Base-by-base conservation (phyloP, 2,888 invertebrate species). In the Drosophila barbarae region DNA sequence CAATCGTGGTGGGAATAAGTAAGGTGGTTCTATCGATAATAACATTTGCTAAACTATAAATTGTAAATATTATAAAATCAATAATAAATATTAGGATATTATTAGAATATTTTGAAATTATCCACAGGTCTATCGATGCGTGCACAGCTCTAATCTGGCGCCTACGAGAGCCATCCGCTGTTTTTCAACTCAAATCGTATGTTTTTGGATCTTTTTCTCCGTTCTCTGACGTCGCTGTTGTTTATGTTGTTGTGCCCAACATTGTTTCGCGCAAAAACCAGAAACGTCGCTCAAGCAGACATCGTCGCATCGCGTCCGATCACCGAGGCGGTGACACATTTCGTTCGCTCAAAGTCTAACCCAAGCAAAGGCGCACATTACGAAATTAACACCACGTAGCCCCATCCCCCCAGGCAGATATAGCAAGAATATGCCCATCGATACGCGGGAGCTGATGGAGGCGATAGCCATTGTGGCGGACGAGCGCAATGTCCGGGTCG, bases 381-480 rank as follows among this genome's bases (percentile, higher is more conserved):
- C 52, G 63, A 64, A 64, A 64, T 64, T 39, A 12, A 32, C 15
- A 35, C 50, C 63, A 63, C 64, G 63, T 63, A 44, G 50, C 42
- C 32, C 18, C 18, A 18, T 1, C 18, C 18, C 18, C 18, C 18
- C 32, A 56, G 5, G 32, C 23, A 42, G 42, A 42, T n/a, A 26
- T 1, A n/a, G 10, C 1, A 13, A 21, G 21, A 89, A 89, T 89
- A 89, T 89, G 89, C 87, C 88, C 2, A 72, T 89, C 5, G 82
- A 89, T 63, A 83, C 82, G 9, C 74, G 82, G 34, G 89, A 89
- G 60, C 60, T 90, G n/a, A 79, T 90, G 61, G 73, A 85, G 47
- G 89, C 88, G 6, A 76, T 89, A 53, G 83, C 89, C 10, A 81
- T 89, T 7, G 63, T 90, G 32, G 81, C 88, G 0, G 85, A 89